phyloP scores from a whole-genome alignment of 2,888 invertebrate genomes.

The Cheilosia soror region DNA sequence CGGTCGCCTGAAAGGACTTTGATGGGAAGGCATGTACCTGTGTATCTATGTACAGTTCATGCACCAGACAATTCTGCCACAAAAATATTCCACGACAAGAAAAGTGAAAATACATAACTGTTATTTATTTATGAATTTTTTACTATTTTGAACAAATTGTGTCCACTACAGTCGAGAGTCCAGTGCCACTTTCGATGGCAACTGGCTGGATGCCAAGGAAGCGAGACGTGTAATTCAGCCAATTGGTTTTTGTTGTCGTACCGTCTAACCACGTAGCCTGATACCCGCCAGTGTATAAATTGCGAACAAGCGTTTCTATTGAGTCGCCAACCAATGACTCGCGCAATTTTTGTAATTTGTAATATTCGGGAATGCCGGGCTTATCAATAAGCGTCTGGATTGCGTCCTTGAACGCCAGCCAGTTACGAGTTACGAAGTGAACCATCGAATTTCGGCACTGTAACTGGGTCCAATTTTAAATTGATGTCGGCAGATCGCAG shows the following conservation, averaged over 20 bases:
- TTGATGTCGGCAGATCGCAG: slow-evolving; percentile 4
- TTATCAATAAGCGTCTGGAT: slow-evolving; percentile 14
- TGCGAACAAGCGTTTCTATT: slow-evolving; percentile 1
- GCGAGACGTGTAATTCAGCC: slow-evolving; percentile 17
- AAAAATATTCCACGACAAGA: too few species aligned
- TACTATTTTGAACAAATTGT: too few species aligned
- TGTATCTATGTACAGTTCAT: too few species aligned
- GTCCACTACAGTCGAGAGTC: neutral
- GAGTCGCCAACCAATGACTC: slow-evolving; percentile 20
- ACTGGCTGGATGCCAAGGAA: slow-evolving; percentile 1
- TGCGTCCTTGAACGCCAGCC: slow-evolving; percentile 12
- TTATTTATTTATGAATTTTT: too few species aligned
- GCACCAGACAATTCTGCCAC: neutral
- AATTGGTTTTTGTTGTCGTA: slow-evolving; percentile 16
- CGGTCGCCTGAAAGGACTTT: too few species aligned
- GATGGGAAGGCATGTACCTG: too few species aligned
- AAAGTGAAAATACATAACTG: too few species aligned
- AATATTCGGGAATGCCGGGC: slow-evolving; percentile 15
- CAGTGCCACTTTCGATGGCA: neutral
- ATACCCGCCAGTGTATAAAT: slow-evolving; percentile 19
- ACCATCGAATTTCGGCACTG: slow-evolving; percentile 17
- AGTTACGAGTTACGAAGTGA: slow-evolving; percentile 28
- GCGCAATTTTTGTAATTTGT: slow-evolving; percentile 11
- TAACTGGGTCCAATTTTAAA: slow-evolving; percentile 19
- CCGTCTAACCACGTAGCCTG: slow-evolving; percentile 14